Percentiles rank a stretch among this genome's conserved stretches.
Conservation (phyloP, 2,113 vertebrate species). For the Apodemus speciosus region DNA sequence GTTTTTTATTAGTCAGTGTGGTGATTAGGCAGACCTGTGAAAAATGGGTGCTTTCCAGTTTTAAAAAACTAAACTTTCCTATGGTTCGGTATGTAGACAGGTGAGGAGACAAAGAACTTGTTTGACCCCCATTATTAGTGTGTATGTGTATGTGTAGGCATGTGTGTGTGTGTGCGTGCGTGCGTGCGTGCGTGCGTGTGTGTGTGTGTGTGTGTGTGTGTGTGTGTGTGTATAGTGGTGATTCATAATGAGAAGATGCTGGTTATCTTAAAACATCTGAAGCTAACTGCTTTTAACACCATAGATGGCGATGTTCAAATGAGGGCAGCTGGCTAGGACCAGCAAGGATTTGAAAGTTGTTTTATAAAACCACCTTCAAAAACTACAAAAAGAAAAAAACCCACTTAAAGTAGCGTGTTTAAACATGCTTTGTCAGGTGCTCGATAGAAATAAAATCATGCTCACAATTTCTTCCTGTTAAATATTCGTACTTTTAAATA, state of each 20-base stretch:
- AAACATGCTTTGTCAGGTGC: background rate
- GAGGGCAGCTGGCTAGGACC: background rate
- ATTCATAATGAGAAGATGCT: conserved; percentile 49
- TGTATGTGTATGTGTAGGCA: background rate
- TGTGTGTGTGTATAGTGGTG: background rate
- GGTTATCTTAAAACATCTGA: conserved; percentile 47
- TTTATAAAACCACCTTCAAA: conserved; percentile 17
- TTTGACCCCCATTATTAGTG: background rate
- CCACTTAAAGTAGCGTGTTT: conserved; percentile 16
- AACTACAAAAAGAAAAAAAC: conserved; percentile 38
- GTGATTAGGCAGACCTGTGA: conserved; percentile 56
- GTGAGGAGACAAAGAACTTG: conserved; percentile 38
- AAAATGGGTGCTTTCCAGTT: conserved; percentile 61
- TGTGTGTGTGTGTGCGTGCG: conserved; percentile 15
- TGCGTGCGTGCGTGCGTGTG: conserved; percentile 4
- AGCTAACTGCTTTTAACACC: conserved; percentile 21
- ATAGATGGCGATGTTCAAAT: conserved; percentile 23
- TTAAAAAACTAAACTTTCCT: conserved; percentile 60
- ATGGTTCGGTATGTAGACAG: conserved; percentile 29
- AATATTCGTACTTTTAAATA: conserved; percentile 66
- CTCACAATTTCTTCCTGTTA: conserved; percentile 39
- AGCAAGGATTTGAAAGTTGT: conserved; percentile 9
- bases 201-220: conserved; percentile 4
- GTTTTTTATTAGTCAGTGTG: conserved; percentile 50
- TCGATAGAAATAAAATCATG: background rate